Percentiles rank a stretch among this genome's conserved stretches.
Evolutionary conservation across 2,797 vertebrate species (phyloP).

Genomic region (Sciurus vulgaris): DNA sequence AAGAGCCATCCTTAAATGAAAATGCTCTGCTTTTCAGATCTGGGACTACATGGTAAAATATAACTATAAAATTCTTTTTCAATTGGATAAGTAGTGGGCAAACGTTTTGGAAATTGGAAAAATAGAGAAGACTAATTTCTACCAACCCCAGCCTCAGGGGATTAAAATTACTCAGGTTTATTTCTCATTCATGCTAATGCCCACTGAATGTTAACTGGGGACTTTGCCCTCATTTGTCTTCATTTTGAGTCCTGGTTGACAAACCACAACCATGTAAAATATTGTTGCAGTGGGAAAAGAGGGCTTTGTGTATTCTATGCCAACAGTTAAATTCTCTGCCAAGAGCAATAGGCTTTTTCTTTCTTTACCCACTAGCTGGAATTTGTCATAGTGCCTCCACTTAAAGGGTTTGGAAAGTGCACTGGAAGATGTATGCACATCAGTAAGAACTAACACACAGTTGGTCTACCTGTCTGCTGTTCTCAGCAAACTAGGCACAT

Average conservation of each 20-base stretch:
- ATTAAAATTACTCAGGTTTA: neutral
- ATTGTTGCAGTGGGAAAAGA: neutral
- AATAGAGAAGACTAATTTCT: neutral
- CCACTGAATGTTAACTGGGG: neutral
- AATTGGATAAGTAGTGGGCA: neutral
- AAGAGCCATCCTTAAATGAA: neutral
- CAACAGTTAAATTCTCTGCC: neutral
- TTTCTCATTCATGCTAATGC: neutral
- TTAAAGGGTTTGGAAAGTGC: neutral
- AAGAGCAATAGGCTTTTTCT: neutral
- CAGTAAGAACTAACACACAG: neutral
- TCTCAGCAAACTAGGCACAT: neutral
- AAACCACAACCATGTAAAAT: neutral
- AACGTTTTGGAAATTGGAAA: neutral
- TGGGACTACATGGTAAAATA: neutral
- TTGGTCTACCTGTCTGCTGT: neutral
- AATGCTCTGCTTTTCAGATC: neutral
- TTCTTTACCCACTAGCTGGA: neutral
- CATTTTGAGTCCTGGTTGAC: neutral
- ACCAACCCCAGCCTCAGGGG: neutral
- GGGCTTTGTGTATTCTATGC: neutral
- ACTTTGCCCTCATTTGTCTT: neutral
- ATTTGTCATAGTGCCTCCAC: neutral
- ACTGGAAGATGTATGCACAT: neutral
- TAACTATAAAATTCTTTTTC: neutral